These are phyloP conservation scores for Eulemur albifrons DNA, from an alignment of 2,797 vertebrate species.

Conservation along the genomic window DNA sequence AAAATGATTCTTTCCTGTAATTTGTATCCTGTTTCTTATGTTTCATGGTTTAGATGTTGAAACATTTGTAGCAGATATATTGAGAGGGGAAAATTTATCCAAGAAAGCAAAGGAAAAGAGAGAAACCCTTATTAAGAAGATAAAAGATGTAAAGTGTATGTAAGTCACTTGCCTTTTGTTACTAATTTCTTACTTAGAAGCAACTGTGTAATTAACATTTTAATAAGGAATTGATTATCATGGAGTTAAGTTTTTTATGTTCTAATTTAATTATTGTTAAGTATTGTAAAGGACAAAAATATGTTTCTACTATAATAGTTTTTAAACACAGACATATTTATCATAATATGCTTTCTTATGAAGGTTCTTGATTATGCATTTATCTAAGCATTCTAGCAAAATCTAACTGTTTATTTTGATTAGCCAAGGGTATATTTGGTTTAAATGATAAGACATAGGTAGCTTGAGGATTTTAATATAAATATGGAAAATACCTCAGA, in stretches of 20 bases:
- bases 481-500: conserved; percentile 40
- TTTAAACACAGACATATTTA: not conserved
- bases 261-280: conserved; percentile 50
- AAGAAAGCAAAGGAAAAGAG: conserved; percentile 95
- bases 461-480: conserved; percentile 39
- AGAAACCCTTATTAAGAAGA: conserved; percentile 91
- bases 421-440: conserved; percentile 21
- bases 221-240: conserved; percentile 48
- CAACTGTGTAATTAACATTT: conserved; percentile 57
- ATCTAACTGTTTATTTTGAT: conserved; percentile 49
- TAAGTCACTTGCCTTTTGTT: conserved; percentile 81
- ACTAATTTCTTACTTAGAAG: conserved; percentile 53
- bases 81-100: conserved; percentile 94
- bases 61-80: conserved; percentile 88
- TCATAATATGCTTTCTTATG: not conserved
- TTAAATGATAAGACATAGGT: conserved; percentile 20
- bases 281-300: conserved; percentile 53
- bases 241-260: conserved; percentile 37
- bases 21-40: conserved; percentile 70
- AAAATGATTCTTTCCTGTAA: conserved; percentile 73
- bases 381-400: conserved; percentile 44
- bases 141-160: conserved; percentile 92
- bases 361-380: conserved; percentile 40
- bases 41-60: conserved; percentile 91
- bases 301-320: conserved; percentile 21